Conservation (phyloP, 2,888 invertebrate genomes). For the Drosophila nigricruria region DNA sequence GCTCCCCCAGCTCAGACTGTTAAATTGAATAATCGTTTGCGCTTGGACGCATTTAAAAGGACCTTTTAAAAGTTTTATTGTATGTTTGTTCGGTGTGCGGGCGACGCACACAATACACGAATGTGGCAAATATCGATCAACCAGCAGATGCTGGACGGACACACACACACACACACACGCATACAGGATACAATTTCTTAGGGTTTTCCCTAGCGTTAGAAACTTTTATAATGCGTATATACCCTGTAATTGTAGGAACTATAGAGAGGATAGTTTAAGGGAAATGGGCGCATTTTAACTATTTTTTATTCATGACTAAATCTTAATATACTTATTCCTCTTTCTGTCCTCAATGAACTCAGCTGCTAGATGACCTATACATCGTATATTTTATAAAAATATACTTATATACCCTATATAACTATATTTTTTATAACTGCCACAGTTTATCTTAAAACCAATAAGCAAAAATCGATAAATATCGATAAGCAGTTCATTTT, state of each 20-base stretch:
- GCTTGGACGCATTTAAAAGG: slow-evolving; percentile 72
- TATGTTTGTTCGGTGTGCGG: slow-evolving; percentile 41
- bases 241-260: not conserved
- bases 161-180: not conserved
- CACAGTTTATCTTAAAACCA: too few species aligned
- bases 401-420: not conserved
- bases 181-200: slow-evolving; percentile 30
- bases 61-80: slow-evolving; percentile 72
- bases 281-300: accelerated
- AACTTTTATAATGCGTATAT: slow-evolving; percentile 11
- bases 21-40: slow-evolving; percentile 80
- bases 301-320: not conserved
- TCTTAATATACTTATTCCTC: too few species aligned
- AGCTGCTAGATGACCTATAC: accelerated
- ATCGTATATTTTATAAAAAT: too few species aligned
- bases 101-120: slow-evolving; percentile 25
- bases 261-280: not conserved
- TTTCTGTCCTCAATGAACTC: not conserved
- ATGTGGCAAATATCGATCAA: slow-evolving; percentile 68
- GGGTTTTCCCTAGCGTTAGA: slow-evolving; percentile 31
- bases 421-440: not conserved
- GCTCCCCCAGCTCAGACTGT: slow-evolving; percentile 34
- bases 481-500: not conserved
- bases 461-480: not conserved
- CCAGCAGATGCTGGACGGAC: slow-evolving; percentile 31